Conservation (phyloP, 2,797 vertebrate species). For the Falco concolor region DNA sequence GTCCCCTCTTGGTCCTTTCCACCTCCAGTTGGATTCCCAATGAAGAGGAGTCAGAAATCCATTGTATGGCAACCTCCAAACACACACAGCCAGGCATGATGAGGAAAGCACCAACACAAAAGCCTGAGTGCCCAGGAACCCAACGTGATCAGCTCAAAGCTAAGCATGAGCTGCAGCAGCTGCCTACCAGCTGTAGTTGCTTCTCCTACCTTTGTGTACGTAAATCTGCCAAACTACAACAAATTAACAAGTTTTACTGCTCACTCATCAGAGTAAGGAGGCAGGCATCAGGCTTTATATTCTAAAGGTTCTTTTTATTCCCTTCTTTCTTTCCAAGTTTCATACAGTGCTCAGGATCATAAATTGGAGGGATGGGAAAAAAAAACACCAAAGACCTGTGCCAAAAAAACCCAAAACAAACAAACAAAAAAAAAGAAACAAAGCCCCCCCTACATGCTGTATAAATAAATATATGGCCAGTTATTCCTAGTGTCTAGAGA, state of each 20-base stretch:
- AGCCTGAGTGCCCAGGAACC: neutral
- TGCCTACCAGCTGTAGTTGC: neutral
- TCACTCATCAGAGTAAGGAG: neutral
- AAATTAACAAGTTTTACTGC: neutral
- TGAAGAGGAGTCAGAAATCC: fast-evolving
- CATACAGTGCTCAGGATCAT: neutral
- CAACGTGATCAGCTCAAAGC: neutral
- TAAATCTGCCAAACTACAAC: neutral
- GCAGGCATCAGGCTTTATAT: neutral
- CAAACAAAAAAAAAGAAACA: too few relatives aligned
- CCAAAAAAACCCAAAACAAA: too few relatives aligned
- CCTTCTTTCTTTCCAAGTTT: neutral
- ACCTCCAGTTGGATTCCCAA: neutral
- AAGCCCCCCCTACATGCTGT: too few relatives aligned
- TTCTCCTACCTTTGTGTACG: fast-evolving
- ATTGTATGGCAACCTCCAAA: fast-evolving
- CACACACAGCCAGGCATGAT: fast-evolving
- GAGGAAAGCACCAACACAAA: neutral
- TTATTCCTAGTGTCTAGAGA: neutral
- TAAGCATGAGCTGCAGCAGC: neutral
- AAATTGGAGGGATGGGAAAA: neutral
- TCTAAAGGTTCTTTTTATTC: neutral
- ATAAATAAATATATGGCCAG: too few relatives aligned
- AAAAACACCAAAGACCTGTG: neutral
- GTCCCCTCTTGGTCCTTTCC: neutral